Base-by-base conservation (phyloP, 2,113 vertebrate genomes). In the Neogobius melanostomus region DNA sequence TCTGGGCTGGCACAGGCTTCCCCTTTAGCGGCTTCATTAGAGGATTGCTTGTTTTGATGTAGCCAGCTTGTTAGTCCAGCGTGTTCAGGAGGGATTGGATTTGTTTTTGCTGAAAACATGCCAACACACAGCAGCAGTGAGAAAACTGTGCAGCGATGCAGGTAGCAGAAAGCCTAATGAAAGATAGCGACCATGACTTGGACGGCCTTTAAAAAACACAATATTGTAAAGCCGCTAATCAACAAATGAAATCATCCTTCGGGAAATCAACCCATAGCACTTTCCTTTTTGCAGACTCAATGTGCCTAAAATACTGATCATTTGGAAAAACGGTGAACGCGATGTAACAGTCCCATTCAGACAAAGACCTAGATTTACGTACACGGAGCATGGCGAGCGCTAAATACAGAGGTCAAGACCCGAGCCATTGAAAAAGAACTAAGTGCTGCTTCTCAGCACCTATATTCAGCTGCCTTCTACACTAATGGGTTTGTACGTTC, bases 51-150 rank as follows among this genome's bases (percentile, higher is more conserved):
- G 49, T 76, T 78, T 64, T 64, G 76, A 64, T 76, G 59, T 64
- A 69, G 61, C 16, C 75, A 66, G 66, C 47, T 85, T 69, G 82
- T 77, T 76, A 66, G 70, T 77, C 65, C 46, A 73, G 8, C 36
- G 60, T 77, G 67, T 79, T 79, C 72, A 69, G 76, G 66, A 71
- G 72, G 76, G 74, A 75, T 82, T 10, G 17, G 48, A 65, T 68
- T 63, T 60, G 77, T 68, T 80, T 78, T 84, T 72, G 16, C 66
- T 82, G 81, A 66, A 72, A 72, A 73, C 44, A 63, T 56, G 72
- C 69, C 76, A 84, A 74, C 65, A 60, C 21, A 69, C 48, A 72
- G 51, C 77, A 65, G 28, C 17, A 56, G 53, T 28, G 53, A 49
- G 50, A 73, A 43, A 51, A 46, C 64, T 63, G 54, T 52, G 68